These are phyloP conservation scores for Hecatera dysodea DNA, from an alignment of 2,888 invertebrate species.

Conservation along the genomic window DNA sequence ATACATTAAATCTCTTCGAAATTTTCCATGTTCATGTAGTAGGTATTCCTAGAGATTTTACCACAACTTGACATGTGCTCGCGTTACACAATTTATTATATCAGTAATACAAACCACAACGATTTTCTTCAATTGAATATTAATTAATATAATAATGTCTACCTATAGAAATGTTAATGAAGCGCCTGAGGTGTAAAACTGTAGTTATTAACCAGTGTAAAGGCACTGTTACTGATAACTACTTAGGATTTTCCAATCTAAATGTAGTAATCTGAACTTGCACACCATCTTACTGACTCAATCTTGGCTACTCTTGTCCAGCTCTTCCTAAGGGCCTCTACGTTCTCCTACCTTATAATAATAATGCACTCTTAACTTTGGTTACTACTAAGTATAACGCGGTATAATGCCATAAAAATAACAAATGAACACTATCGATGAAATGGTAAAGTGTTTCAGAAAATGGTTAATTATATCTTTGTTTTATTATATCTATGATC, in stretches of 20 bases:
- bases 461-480: background rate
- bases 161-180: background rate
- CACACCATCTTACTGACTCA: too few relatives aligned
- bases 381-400: too few relatives aligned
- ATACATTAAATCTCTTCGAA: constrained; percentile 1
- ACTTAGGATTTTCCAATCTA: background rate
- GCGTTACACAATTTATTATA: constrained; percentile 6
- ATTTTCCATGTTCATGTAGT: constrained; percentile 8
- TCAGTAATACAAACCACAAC: background rate
- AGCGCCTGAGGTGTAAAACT: background rate
- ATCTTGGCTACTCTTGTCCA: too few relatives aligned
- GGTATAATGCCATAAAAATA: background rate
- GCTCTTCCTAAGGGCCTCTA: too few relatives aligned
- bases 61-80: constrained; percentile 3
- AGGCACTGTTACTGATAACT: background rate
- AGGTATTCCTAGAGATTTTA: constrained; percentile 11
- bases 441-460: background rate
- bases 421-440: background rate
- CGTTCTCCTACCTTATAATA: too few relatives aligned
- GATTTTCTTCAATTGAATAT: constrained; percentile 12
- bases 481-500: background rate
- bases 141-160: constrained; percentile 12
- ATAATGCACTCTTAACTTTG: too few relatives aligned
- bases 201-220: background rate
- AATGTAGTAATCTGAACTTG: background rate